Evolutionary conservation across 2,888 invertebrate species (phyloP), one percentile per base, ranked within the genome.

Genomic region (Drosophila acutilabella): DNA sequence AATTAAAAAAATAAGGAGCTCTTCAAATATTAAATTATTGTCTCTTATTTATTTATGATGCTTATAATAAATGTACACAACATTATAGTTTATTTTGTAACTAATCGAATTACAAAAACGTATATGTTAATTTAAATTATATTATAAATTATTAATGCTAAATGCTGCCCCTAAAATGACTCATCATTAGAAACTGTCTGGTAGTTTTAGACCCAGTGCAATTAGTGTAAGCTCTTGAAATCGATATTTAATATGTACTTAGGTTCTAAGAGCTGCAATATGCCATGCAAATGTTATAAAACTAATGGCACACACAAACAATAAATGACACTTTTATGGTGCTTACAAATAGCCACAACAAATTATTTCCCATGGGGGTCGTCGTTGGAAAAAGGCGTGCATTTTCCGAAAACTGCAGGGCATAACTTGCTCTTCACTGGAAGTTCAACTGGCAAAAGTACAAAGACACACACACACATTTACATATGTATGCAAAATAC

Each of bases 311-410:
- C 26, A 20, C 45, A 45, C 33, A 20, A 53, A 60, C 48, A 53
- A 59, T 59, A 74, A 78, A 78, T 57, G 33, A 56, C 52, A 62
- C 45, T 74, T 67, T 74, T 60, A 74, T 78, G 59, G 51, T 6
- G 45, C 74, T 64, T 60, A 59, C 68, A 78, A 78, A 74, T 68
- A 53, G 60, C 75, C 75, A 64, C 64, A 74, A 74, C 79, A 75
- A 75, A 75, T 69, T 75, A 60, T 64, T 78, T 74, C 57, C 69
- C 60, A 59, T 50, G 64, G 38, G 59, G 13, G 40, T 38, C 20
- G 38, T 16, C 30, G 30, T 30, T 30, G 30, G 33, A 20, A 18
- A 14, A 16, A 13, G 42, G 42, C 7, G 18, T n/a, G 5, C 23
- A 54, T 7, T 56, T 53, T 38, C 40, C 72, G 41, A 78, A 68